Base-by-base conservation (phyloP, 2,888 invertebrate species). In the Listrodromus nycthemerus region DNA sequence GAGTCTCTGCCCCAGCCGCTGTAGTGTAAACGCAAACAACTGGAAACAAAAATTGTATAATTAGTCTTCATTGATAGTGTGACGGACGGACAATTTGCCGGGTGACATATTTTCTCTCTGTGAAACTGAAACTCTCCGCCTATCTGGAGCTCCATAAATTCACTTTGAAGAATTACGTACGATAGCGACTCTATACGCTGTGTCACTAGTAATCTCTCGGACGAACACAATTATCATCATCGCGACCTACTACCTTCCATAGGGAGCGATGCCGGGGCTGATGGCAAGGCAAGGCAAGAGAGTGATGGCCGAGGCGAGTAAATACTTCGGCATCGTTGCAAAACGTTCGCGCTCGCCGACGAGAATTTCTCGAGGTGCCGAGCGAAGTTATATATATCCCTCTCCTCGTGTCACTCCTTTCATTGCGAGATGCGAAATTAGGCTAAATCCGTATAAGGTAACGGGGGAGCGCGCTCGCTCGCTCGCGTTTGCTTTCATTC, bases 371-470 rank as follows among this genome's bases (percentile, higher is more conserved):
- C 63, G 83, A 84, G 83, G 80, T 85, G 79, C 82, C 78, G 66
- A 82, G 50, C 73, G 24, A 45, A 45, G 52, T 55, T 58, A 24
- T 52, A 37, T 41, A 16, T 55, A 33, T 66, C 21, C 41, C 50
- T 48, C 48, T 63, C 71, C 63, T 24, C 71, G 67, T 82, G 78
- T 78, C 77, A 73, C 67, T 82, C 77, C 41, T 82, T 78, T 78
- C 79, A 83, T 85, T 87, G 83, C 88, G 80, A 80, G 87, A 84
- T 79, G 58, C 77, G 87, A 89, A 89, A 89, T 89, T 89, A 88
- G 88, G 89, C 86, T 89, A 88, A 88, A 86, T 83, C 88, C 87
- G 84, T 89, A 88, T 87, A 89, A 80, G 87, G 88, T 75, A 85
- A 84, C 86, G 82, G 76, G 41, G 82, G 85, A 69, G 58, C 81